These are phyloP conservation scores for Crocodylus rhombifer DNA, from an alignment of 2,797 vertebrate genomes.

Conservation along the genomic window DNA sequence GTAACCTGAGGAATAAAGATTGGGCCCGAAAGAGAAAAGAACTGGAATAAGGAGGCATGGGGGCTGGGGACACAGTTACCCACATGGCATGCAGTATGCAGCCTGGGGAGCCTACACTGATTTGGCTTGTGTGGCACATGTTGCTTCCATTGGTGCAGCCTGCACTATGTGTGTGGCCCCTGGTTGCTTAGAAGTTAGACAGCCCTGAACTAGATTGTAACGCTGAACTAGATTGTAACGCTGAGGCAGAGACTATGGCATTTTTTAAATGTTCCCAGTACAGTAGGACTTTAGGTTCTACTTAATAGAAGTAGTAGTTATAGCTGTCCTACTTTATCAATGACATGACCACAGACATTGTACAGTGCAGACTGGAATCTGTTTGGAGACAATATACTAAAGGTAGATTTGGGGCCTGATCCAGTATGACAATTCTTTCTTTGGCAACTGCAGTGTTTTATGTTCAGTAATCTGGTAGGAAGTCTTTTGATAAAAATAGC, in stretches of 20 bases:
- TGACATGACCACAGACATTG: neutral
- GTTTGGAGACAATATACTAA: neutral
- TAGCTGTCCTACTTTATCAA: neutral
- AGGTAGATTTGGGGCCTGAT: neutral
- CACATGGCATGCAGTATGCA: no score
- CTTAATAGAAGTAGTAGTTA: neutral
- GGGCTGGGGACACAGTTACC: no score
- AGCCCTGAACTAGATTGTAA: neutral
- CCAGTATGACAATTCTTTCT: neutral
- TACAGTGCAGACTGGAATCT: neutral
- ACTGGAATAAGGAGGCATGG: no score
- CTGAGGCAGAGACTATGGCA: no score
- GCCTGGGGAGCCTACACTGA: no score
- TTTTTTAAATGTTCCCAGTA: neutral
- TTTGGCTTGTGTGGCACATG: no score
- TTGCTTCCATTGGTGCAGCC: no score
- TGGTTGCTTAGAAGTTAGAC: no score
- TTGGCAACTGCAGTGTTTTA: neutral
- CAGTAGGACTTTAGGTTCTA: neutral
- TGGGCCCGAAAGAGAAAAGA: no score
- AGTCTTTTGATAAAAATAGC: neutral
- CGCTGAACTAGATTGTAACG: neutral
- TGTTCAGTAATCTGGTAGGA: neutral
- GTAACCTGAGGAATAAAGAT: no score
- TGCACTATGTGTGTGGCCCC: no score